phyloP scores from a whole-genome alignment of 1,140 invertebrate genomes.

The Bursaphelenchus mucronatus region DNA sequence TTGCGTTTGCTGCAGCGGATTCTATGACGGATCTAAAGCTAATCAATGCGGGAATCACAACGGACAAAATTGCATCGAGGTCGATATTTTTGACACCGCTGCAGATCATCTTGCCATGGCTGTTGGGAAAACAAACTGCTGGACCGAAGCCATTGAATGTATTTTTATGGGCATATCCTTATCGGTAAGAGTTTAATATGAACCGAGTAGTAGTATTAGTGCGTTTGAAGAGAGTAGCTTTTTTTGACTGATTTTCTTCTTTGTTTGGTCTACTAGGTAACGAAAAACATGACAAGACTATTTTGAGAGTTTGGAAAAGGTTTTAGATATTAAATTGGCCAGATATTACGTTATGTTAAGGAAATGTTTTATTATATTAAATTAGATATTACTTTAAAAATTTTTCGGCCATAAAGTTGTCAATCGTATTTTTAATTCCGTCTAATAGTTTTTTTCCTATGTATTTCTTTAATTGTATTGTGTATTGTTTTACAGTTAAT shows the following conservation, averaged over 20 bases:
- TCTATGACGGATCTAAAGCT: slow-evolving; percentile 83
- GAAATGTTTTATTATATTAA: too few relatives aligned
- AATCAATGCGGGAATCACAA: slow-evolving; percentile 73
- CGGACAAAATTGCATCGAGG: slow-evolving; percentile 85
- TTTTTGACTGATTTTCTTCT: too few relatives aligned
- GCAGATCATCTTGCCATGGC: slow-evolving; percentile 84
- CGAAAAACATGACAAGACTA: too few relatives aligned
- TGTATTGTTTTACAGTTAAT: neutral
- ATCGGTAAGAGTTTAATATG: slow-evolving; percentile 56
- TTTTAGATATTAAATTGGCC: too few relatives aligned
- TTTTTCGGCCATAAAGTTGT: too few relatives aligned
- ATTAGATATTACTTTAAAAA: too few relatives aligned
- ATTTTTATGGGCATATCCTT: slow-evolving; percentile 82
- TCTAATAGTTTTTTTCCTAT: neutral
- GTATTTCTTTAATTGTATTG: neutral
- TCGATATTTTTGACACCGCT: slow-evolving; percentile 65
- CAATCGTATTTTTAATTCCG: too few relatives aligned
- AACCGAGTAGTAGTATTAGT: too few relatives aligned
- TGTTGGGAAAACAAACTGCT: slow-evolving; percentile 80
- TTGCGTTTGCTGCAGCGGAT: slow-evolving; percentile 92
- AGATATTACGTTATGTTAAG: too few relatives aligned
- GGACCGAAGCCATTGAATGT: slow-evolving; percentile 68
- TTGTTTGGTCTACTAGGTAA: too few relatives aligned
- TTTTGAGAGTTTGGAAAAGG: too few relatives aligned
- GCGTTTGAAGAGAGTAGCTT: too few relatives aligned